These are phyloP conservation scores for Podargus strigoides DNA, from an alignment of 2,797 vertebrate species.

Conservation along the genomic window DNA sequence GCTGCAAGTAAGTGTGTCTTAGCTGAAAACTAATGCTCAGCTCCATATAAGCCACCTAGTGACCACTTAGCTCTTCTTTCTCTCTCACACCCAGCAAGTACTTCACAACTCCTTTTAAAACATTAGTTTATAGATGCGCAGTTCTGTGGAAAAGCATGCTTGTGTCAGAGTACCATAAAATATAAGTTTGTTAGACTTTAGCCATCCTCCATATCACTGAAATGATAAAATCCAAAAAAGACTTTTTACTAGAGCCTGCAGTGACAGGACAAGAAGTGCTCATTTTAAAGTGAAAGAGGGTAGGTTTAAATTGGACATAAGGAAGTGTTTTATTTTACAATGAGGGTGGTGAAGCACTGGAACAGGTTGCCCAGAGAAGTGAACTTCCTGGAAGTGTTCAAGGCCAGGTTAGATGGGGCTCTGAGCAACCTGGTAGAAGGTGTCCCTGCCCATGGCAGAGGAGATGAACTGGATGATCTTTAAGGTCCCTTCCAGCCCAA, in stretches of 20 bases:
- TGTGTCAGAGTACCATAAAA: not conserved
- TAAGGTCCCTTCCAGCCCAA: not conserved
- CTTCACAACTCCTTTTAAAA: not conserved
- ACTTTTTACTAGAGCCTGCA: not conserved
- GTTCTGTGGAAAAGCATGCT: not conserved
- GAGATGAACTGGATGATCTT: not conserved
- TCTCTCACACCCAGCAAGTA: not conserved
- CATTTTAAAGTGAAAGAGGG: not conserved
- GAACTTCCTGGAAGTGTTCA: not conserved
- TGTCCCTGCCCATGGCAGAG: not conserved
- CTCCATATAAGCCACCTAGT: not conserved
- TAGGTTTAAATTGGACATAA: not conserved
- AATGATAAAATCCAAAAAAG: not conserved
- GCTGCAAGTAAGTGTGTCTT: not conserved
- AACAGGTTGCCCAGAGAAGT: not conserved
- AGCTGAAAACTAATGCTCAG: not conserved
- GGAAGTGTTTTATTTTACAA: not conserved
- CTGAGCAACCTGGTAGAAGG: not conserved
- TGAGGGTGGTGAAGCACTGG: not conserved
- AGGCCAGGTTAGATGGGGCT: not conserved
- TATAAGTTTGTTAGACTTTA: not conserved
- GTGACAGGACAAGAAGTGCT: not conserved
- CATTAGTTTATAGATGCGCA: not conserved
- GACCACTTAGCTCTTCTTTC: not conserved
- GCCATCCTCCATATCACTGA: accelerated